Conservation (phyloP, 2,888 invertebrate genomes). For the Yponomeuta malinellus region DNA sequence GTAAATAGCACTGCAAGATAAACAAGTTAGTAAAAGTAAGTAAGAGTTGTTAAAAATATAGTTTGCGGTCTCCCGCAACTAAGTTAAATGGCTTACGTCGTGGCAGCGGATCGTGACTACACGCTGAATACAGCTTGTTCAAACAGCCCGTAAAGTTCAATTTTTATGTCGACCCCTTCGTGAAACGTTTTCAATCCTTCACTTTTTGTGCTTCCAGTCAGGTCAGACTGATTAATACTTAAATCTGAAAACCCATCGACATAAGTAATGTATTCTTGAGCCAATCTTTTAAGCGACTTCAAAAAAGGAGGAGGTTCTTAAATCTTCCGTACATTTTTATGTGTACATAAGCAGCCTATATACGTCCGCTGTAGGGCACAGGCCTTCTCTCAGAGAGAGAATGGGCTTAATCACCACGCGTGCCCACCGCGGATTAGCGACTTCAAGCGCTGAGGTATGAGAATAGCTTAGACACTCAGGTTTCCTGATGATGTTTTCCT, state of each 20-base stretch:
- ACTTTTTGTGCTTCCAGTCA: constrained; percentile 35
- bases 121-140: constrained; percentile 32
- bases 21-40: not conserved
- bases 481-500: too few relatives aligned
- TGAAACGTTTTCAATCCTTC: constrained; percentile 54
- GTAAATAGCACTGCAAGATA: not conserved
- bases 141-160: constrained; percentile 45
- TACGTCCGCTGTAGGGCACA: too few relatives aligned
- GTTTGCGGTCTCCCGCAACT: constrained; percentile 23
- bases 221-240: constrained; percentile 11
- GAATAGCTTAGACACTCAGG: too few relatives aligned
- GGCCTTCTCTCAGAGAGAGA: too few relatives aligned
- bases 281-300: too few relatives aligned
- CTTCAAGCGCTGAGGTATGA: too few relatives aligned
- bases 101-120: constrained; percentile 11
- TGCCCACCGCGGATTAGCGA: too few relatives aligned
- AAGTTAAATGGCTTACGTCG: constrained; percentile 10
- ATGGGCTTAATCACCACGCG: too few relatives aligned
- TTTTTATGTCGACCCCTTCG: constrained; percentile 47
- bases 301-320: not conserved
- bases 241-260: not conserved
- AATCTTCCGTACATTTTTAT: too few relatives aligned
- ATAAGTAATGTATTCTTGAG: not conserved
- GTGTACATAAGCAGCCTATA: too few relatives aligned
- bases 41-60: constrained; percentile 34